Evolutionary conservation across 2,888 invertebrate genomes (phyloP), one percentile per base, ranked within the genome.

Genomic region (Xestia sexstrigata): DNA sequence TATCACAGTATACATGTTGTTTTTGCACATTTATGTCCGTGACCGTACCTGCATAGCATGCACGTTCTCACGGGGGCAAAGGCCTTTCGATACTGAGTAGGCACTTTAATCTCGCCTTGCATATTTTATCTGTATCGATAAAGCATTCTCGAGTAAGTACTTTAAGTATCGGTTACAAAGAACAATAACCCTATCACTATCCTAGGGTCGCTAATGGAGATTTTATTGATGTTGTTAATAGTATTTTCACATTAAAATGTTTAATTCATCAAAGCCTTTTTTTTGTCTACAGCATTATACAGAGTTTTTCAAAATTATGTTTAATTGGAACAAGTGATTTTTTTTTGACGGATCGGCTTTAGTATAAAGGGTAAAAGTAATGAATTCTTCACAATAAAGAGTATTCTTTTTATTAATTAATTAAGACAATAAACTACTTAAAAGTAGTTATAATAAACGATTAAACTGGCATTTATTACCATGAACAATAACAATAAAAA

Each of bases 41-140:
- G 49, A 23, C 35, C 23, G 17, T 42, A 77, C 49, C 20, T 26
- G 52, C 71, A 71, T 26, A 35, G 26, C 65, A 42, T 5, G 47
- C 42, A 69, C 67, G 26, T 76, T 81, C 72, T 72, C 78, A 78
- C 45, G 35, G 62, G 81, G 74, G 74, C 87, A 86, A 84, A 82
- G 72, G 74, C 76, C 87, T 84, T 60, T 72, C 71, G 52, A 72
- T 79, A 52, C 58, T 49, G 39, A 52, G 69, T 76, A 68, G 42
- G 69, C 65, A 82, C 4, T 80, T 79, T 69, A 76, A 70, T 76
- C 60, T 83, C 39, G 47, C 39, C 80, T 70, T 72, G 81, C 62
- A 78, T 77, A 67, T 71, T 77, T 74, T 85, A 86, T 78, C 66
- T 47, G 47, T 69, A 70, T 77, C 49, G 70, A 69, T 70, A 65